Conservation (phyloP, 2,113 vertebrate species). For the Solea senegalensis region DNA sequence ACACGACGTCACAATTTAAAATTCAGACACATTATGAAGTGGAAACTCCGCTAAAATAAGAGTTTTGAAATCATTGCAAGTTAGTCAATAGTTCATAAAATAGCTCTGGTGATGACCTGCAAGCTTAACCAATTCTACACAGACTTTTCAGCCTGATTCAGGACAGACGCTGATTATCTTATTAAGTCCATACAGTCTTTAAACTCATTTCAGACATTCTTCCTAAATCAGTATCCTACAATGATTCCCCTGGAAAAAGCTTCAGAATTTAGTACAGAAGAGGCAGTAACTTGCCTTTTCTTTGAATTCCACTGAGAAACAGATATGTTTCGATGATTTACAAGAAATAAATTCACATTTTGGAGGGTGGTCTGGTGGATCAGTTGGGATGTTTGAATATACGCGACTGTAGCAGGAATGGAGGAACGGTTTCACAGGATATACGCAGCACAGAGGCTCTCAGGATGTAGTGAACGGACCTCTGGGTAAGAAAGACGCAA, state of each 20-base stretch:
- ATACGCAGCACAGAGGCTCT: conserved; percentile 1
- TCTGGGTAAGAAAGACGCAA: background rate
- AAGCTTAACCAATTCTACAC: conserved; percentile 8
- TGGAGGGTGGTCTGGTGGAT: background rate
- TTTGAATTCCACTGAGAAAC: background rate
- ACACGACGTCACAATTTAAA: too few relatives aligned
- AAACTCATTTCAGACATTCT: too few relatives aligned
- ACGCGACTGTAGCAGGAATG: background rate
- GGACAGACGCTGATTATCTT: conserved; percentile 16
- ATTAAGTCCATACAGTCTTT: conserved; percentile 14
- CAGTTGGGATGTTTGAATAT: background rate
- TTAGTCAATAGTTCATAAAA: too few relatives aligned
- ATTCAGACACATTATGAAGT: too few relatives aligned
- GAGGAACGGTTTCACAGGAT: conserved; percentile 1
- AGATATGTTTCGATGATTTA: background rate
- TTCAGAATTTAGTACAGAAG: background rate
- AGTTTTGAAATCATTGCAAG: too few relatives aligned
- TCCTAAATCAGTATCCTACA: too few relatives aligned
- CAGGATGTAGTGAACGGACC: conserved; percentile 20
- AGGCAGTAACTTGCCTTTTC: too few relatives aligned
- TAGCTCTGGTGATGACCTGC: conserved; percentile 3
- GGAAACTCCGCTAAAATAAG: too few relatives aligned
- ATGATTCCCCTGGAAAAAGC: background rate
- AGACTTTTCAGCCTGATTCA: conserved; percentile 8
- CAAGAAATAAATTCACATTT: background rate